Conservation (phyloP, 2,888 invertebrate genomes). For the Cynaeus angustus region DNA sequence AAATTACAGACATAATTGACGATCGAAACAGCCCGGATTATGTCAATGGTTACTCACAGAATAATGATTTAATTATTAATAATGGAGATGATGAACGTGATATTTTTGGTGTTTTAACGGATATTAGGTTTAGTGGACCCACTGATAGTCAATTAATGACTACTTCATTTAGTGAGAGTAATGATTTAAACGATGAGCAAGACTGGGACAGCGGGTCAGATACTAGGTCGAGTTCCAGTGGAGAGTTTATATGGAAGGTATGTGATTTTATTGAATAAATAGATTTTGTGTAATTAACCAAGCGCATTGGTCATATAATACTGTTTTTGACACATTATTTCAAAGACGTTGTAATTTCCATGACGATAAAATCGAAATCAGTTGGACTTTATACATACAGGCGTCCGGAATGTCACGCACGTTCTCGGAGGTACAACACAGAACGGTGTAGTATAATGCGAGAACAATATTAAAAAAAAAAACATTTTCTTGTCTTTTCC, state of each 20-base stretch:
- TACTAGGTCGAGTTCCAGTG: slow-evolving; percentile 82
- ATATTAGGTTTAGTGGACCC: slow-evolving; percentile 70
- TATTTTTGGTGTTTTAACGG: slow-evolving; percentile 67
- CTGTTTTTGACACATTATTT: no score
- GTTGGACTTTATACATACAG: no score
- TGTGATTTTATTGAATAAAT: slow-evolving; percentile 52
- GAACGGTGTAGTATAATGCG: no score
- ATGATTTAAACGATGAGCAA: slow-evolving; percentile 74
- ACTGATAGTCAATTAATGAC: slow-evolving; percentile 70
- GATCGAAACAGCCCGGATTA: slow-evolving; percentile 66
- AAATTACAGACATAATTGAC: slow-evolving; percentile 65
- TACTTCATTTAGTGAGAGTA: slow-evolving; percentile 72
- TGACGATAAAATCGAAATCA: no score
- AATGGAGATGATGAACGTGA: slow-evolving; percentile 58
- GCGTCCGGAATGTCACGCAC: no score
- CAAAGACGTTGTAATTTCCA: no score
- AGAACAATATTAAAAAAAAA: no score
- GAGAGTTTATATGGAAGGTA: slow-evolving; percentile 88
- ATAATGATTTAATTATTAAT: slow-evolving; percentile 62
- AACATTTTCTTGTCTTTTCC: no score
- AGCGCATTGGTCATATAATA: not conserved
- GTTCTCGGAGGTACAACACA: no score
- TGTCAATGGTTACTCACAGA: slow-evolving; percentile 50
- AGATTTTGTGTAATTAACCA: not conserved
- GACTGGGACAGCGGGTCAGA: slow-evolving; percentile 84